Evolutionary conservation across 2,888 invertebrate genomes (phyloP), one percentile per base, ranked within the genome.

Genomic region (Acleris sparsana): DNA sequence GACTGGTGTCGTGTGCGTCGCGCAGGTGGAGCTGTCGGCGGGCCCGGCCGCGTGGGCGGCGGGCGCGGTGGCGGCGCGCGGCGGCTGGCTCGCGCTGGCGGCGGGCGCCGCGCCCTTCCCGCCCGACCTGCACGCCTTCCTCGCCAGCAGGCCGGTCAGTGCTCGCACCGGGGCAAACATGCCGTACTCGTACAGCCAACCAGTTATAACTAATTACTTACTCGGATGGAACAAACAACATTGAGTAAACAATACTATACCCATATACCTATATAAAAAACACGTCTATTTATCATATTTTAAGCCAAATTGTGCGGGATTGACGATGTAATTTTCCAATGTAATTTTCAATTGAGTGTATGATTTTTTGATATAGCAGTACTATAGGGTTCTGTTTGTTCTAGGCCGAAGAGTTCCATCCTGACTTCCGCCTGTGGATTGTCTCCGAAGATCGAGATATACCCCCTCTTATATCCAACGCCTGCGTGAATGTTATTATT

Each of bases 401-500:
- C 33, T 73, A 90, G 89, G 70, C 67, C 6, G 84, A 80, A 49
- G 82, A 85, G 43, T 83, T 80, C 48, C 79, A 77, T 62, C 82
- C 88, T 39, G 88, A 89, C 3, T 89, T 89, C 67, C 92, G 94
- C 29, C 87, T 99, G 46, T 98, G 98, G 98, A 90, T 99, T 67
- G 95, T 98, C 7, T 95, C 97, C 0, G 98, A 99, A 85, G 95
- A 96, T 1, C 96, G 97, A 70, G 93, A 94, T 1, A 96, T 98
- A 76, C 96, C 97, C 13, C 93, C 95, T 5, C 94, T 95, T 16
- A 92, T 98, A 46, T 94, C 97, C 7, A 95, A 96, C 80, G 94
- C 94, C 60, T 97, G 97, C 79, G 93, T 97, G 25, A 97, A 97
- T 70, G 86, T 93, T 18, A 82, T 92, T 55, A 80, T 93, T 18